phyloP scores from a whole-genome alignment of 1,140 invertebrate genomes.

The Protaetia brevitarsis region DNA sequence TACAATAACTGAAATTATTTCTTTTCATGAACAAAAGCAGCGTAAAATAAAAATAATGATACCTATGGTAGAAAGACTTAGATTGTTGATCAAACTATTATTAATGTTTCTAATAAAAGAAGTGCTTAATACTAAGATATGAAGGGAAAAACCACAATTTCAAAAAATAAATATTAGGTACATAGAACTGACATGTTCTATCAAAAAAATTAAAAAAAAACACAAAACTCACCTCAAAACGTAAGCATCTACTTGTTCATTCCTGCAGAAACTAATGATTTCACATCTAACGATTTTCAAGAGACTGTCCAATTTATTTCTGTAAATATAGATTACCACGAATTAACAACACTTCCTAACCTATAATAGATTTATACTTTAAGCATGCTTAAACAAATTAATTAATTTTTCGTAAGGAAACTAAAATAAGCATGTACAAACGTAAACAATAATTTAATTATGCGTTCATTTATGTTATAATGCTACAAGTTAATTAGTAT shows the following conservation, averaged over 20 bases:
- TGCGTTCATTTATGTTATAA: background rate
- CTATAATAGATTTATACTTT: background rate
- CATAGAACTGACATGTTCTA: background rate
- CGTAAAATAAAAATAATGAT: no score
- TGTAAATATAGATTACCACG: slow-evolving; percentile 31
- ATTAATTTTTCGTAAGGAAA: background rate
- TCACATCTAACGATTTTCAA: slow-evolving; percentile 92
- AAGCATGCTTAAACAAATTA: background rate
- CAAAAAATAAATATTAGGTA: background rate
- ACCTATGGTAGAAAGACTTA: no score
- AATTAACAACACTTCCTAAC: slow-evolving; percentile 12
- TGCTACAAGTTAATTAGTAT: background rate
- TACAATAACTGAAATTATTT: no score
- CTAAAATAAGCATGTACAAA: background rate
- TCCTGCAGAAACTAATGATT: slow-evolving; percentile 88
- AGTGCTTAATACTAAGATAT: no score
- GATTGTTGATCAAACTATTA: no score
- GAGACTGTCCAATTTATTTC: slow-evolving; percentile 60
- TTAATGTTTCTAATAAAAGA: no score
- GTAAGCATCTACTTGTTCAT: slow-evolving; percentile 92
- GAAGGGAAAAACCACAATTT: no score
- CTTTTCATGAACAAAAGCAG: no score
- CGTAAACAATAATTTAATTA: background rate
- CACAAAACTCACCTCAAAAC: slow-evolving; percentile 79
- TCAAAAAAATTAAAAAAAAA: slow-evolving; percentile 31